Percentiles rank a stretch among this genome's conserved stretches.
Conservation (phyloP, 2,888 invertebrate genomes). For the Leucophenga maculata region DNA sequence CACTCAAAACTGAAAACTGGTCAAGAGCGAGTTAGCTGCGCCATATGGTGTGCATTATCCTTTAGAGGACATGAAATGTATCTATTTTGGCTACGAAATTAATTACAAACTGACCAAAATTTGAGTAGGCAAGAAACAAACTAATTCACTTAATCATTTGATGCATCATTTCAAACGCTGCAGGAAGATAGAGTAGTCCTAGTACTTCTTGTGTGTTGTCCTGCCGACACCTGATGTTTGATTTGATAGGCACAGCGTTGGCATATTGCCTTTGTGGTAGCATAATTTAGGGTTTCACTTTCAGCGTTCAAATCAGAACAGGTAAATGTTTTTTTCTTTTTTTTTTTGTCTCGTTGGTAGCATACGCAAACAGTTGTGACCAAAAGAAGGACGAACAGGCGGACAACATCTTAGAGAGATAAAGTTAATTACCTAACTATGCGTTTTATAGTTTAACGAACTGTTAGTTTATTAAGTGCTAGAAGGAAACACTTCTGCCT, state of each 20-base stretch:
- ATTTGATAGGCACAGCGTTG: conserved; percentile 47
- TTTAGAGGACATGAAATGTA: conserved; percentile 48
- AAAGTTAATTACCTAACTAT: conserved; percentile 56
- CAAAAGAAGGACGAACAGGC: background rate
- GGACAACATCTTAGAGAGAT: conserved; percentile 40
- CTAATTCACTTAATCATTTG: conserved; percentile 34
- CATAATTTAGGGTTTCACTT: conserved; percentile 66
- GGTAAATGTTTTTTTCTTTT: too few relatives aligned
- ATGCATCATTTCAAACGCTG: conserved; percentile 36
- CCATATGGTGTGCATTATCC: conserved; percentile 53
- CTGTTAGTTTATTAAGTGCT: conserved; percentile 67
- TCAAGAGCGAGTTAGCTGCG: conserved; percentile 31
- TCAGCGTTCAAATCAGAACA: conserved; percentile 67
- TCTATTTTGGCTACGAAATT: conserved; percentile 62
- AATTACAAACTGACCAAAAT: conserved; percentile 60
- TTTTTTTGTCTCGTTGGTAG: too few relatives aligned
- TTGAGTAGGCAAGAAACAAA: conserved; percentile 43
- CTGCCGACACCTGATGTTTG: conserved; percentile 67
- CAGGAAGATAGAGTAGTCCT: conserved; percentile 22
- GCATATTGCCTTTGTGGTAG: background rate
- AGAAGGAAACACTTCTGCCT: conserved; percentile 54
- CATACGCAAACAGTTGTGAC: conserved; percentile 56
- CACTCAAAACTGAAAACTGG: conserved; percentile 30
- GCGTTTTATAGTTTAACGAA: conserved; percentile 53
- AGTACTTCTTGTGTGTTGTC: conserved; percentile 32